Evolutionary conservation across 2,797 vertebrate species (phyloP), one percentile per base, ranked within the genome.

Genomic region (Sebastes ruberrimus): DNA sequence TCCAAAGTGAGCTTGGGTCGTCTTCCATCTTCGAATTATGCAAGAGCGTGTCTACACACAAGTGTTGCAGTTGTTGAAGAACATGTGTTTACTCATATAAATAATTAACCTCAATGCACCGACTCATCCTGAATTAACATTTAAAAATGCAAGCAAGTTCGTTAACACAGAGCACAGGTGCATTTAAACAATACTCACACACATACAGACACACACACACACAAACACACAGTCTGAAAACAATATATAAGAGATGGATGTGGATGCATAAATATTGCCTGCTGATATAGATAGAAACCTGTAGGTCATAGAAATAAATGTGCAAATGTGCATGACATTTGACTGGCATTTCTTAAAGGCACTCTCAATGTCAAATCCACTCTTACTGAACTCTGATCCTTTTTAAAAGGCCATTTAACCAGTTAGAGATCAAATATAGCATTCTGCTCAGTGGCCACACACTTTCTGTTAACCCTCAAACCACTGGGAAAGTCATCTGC

Each of bases 81-180:
- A 68, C 8, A 49, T 3, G 53, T 7, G 16, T n/a, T 59, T 82
- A n/a, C 49, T 62, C 23, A 52, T 53, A 71, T 25, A 68, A 80
- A 77, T 60, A 27, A 74, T 74, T 42, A 52, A 82, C 59, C 85
- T 86, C 85, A 88, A 81, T 74, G 81, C 90, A 89, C 85, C 20
- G 78, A 85, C 79, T 91, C 87, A 88, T 92, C 91, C 89, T 90
- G 85, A 74, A 85, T 82, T 71, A 70, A 67, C 14, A 68, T 62
- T 85, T 76, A 38, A 71, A 76, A 86, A 74, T 10, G 86, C 86
- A 93, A 92, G 88, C 89, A 73, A 73, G 66, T 81, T 67, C 81
- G 74, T 93, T 88, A 92, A 91, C 81, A 91, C 52, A 79, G 30
- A 84, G 87, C 91, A 91, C 81, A 84, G 32, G 69, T 71, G 69